Evolutionary conservation across 2,888 invertebrate genomes (phyloP), one percentile per base, ranked within the genome.

Genomic region (Xestia ashworthii): DNA sequence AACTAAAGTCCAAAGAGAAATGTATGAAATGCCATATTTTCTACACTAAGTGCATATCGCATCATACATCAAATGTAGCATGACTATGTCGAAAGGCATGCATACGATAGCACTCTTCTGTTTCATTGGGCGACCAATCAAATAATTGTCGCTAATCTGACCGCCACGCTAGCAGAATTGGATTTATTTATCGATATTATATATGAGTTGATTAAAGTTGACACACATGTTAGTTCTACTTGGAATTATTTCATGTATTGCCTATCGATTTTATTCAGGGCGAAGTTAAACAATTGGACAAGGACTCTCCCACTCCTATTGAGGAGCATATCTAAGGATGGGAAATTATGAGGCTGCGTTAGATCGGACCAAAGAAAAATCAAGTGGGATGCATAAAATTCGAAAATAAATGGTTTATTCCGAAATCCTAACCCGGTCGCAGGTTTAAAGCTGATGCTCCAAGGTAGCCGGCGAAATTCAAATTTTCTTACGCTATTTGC

Each of bases 51-150:
- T 55, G 53, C 55, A n/a, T 64, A 83, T 12, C 25, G 55, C 55
- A 44, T 70, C 53, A 62, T 71, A 71, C 66, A 14, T 77, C 66
- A 80, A 84, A 82, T 71, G 72, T 58, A 71, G 66, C 89, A 14
- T 85, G 60, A 50, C 84, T 50, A 2, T 67, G 44, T 71, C 85
- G 72, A 85, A 84, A 71, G 38, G 50, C 46, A 46, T 62, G 67
- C 53, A 46, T 55, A 75, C 85, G 88, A 89, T 92, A 90, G 62
- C 90, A 90, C 0, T 78, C 71, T 88, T 74, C 80, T 90, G 88
- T 91, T 92, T 90, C 89, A 93, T 92, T 92, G 91, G 81, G 90
- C 89, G 86, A 91, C 90, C 92, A 92, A 90, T 93, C 92, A 92
- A 92, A 91, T 89, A 90, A 90, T 90, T 90, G 88, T 80, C 80